phyloP scores from a whole-genome alignment of 2,113 vertebrate species.

The Herpetotheres cachinnans region DNA sequence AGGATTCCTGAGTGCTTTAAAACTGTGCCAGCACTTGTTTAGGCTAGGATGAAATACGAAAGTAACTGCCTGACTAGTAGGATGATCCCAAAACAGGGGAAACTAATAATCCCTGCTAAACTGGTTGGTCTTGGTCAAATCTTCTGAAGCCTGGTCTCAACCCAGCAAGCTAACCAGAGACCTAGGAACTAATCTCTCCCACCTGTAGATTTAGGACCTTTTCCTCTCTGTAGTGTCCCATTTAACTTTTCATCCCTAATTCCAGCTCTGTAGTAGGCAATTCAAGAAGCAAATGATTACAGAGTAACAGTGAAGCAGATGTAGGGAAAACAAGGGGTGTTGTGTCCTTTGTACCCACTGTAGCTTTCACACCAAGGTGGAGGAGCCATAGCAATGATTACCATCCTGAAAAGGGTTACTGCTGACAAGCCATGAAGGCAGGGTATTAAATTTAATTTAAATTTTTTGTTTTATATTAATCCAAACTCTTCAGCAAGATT shows the following conservation, averaged over 20 bases:
- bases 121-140: neutral
- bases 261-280: neutral
- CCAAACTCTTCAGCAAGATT: neutral
- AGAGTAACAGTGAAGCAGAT: neutral
- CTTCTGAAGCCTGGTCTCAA: neutral
- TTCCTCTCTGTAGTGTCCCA: neutral
- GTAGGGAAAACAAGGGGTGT: neutral
- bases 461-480: neutral
- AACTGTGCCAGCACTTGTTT: neutral
- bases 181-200: neutral
- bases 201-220: neutral
- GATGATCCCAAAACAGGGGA: neutral
- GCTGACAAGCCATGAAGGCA: neutral
- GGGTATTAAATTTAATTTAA: neutral
- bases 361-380: neutral
- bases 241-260: neutral
- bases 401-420: neutral
- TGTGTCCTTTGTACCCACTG: neutral
- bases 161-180: neutral
- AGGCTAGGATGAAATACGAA: neutral
- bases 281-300: neutral
- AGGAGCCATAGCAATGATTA: neutral
- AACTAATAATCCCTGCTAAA: neutral
- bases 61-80: neutral
- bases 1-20: neutral